phyloP scores from a whole-genome alignment of 2,797 vertebrate species.

The Pogoniulus pusillus region DNA sequence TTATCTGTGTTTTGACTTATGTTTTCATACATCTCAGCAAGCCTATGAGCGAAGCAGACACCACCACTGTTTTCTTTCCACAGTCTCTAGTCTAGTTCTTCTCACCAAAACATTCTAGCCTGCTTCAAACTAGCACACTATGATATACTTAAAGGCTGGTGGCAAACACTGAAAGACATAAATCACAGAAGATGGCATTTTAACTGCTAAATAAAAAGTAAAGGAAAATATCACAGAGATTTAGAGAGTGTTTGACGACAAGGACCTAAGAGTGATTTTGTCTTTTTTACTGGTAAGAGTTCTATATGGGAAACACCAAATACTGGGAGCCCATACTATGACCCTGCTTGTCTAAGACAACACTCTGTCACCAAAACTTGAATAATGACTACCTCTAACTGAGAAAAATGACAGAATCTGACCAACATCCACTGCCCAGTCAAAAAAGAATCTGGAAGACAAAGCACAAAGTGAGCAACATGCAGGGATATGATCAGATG shows the following conservation, averaged over 20 bases:
- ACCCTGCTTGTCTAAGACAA: not conserved
- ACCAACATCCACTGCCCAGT: not conserved
- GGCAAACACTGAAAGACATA: constrained; percentile 19
- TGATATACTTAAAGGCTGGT: constrained; percentile 52
- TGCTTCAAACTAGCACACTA: no score
- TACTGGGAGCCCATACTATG: not conserved
- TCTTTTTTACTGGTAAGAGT: not conserved
- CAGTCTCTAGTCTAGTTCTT: no score
- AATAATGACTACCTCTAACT: not conserved
- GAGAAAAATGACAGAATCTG: not conserved
- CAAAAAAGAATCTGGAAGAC: not conserved
- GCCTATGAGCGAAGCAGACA: no score
- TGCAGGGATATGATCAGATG: not conserved
- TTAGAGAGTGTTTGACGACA: constrained; percentile 34
- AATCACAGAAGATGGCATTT: constrained; percentile 27
- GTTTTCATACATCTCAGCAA: no score
- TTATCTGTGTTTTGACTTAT: no score
- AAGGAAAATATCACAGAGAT: constrained; percentile 40
- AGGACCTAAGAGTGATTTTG: not conserved
- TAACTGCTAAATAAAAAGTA: constrained; percentile 57
- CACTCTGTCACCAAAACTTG: not conserved
- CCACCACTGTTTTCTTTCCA: no score
- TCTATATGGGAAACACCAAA: not conserved
- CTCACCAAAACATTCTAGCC: no score
- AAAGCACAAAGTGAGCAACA: not conserved